phyloP scores from a whole-genome alignment of 2,888 invertebrate genomes.

The Parochlus steinenii region DNA sequence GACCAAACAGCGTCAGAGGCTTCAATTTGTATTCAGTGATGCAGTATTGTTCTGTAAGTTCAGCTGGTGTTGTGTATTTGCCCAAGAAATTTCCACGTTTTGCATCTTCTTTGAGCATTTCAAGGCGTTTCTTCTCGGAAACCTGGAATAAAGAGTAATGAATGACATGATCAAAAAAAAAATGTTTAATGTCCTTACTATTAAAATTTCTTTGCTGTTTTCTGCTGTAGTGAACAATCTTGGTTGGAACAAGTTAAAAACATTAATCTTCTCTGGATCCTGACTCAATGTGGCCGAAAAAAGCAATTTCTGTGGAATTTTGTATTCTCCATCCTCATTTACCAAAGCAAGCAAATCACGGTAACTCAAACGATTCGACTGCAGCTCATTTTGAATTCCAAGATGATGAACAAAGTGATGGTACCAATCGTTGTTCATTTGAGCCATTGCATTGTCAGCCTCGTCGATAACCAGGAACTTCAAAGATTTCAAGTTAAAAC shows the following conservation, averaged over 20 bases:
- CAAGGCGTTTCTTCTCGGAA: no score
- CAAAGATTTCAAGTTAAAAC: conserved; percentile 52
- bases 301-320: conserved; percentile 71
- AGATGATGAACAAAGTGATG: conserved; percentile 60
- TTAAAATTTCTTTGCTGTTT: conserved; percentile 24
- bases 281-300: conserved; percentile 96
- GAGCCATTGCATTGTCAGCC: conserved; percentile 88
- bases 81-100: conserved; percentile 41
- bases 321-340: conserved; percentile 23
- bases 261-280: conserved; percentile 88
- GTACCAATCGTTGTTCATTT: conserved; percentile 83
- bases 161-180: no score
- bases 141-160: no score
- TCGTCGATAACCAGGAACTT: conserved; percentile 86
- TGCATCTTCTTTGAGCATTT: conserved; percentile 20
- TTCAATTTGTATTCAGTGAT: conserved; percentile 50
- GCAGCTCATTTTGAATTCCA: conserved; percentile 6
- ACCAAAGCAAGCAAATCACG: conserved; percentile 3
- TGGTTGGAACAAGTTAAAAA: conserved; percentile 79
- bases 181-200: no score
- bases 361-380: conserved; percentile 10
- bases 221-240: conserved; percentile 64
- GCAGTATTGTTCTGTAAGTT: conserved; percentile 52
- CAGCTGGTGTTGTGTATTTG: conserved; percentile 68
- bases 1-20: conserved; percentile 61